A percentile compares a stretch with the other conserved stretches of the same genome.
Conservation (phyloP, 2,797 vertebrate genomes). For the Spinus pinus region DNA sequence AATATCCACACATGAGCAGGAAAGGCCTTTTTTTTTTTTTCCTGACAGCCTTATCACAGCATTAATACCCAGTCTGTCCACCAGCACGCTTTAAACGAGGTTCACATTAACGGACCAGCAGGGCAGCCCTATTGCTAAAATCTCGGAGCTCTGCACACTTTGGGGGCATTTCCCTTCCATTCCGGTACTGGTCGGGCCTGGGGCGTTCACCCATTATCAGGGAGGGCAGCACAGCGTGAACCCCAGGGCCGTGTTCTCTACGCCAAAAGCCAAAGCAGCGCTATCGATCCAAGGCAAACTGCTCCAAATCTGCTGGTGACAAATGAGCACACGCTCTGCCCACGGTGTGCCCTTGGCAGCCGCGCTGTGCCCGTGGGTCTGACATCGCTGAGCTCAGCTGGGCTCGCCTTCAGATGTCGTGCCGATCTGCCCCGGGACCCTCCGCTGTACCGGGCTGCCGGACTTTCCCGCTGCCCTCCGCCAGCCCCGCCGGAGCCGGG, state of each 20-base stretch:
- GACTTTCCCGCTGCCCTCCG: neutral
- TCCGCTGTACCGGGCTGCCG: neutral
- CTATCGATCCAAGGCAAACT: neutral
- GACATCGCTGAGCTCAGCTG: neutral
- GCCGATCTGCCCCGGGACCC: neutral
- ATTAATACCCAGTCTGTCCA: rapidly evolving
- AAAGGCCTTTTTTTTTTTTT: neutral
- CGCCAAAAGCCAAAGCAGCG: neutral
- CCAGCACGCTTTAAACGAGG: rapidly evolving
- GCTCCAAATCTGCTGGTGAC: neutral
- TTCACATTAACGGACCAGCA: no score
- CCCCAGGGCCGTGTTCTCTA: rapidly evolving
- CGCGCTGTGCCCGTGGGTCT: neutral
- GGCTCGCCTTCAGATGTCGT: neutral
- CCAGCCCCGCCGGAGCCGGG: neutral
- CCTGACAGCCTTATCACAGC: neutral
- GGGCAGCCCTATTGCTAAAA: neutral
- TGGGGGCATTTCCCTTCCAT: neutral
- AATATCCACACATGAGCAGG: rapidly evolving
- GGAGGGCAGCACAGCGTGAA: neutral
- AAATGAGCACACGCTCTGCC: neutral
- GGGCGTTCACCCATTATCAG: neutral
- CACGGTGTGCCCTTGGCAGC: neutral
- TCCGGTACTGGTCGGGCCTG: neutral
- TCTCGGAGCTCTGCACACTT: neutral